Evolutionary conservation across 2,888 invertebrate genomes (phyloP).

Genomic region (Dilophus febrilis): DNA sequence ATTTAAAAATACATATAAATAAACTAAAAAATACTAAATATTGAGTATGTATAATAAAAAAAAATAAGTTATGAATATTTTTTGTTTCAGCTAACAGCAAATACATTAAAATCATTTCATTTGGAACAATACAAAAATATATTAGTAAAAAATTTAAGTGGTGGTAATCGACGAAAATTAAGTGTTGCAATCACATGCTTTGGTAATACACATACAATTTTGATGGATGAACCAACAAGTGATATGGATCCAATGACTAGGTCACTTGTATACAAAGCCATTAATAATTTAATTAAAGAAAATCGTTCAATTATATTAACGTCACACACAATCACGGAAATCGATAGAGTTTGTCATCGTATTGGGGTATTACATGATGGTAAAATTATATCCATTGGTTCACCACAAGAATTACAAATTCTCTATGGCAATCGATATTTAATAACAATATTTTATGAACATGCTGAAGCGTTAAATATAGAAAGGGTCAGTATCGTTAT

Average conservation of each 20-base stretch:
- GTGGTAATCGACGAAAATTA: constrained; percentile 63
- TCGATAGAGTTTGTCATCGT: constrained; percentile 27
- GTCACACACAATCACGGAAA: constrained; percentile 29
- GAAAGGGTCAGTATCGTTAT: constrained; percentile 15
- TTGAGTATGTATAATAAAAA: background rate
- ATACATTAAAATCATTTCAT: constrained; percentile 24
- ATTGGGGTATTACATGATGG: constrained; percentile 28
- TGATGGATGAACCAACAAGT: constrained; percentile 61
- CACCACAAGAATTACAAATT: constrained; percentile 21
- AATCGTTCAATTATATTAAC: constrained; percentile 27
- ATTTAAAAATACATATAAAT: too few species aligned
- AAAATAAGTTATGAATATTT: background rate
- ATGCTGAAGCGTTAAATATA: constrained; percentile 16
- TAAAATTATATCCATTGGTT: constrained; percentile 23
- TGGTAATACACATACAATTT: constrained; percentile 49
- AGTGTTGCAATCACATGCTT: constrained; percentile 60
- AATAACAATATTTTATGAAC: constrained; percentile 24
- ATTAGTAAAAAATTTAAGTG: constrained; percentile 27
- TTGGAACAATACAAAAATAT: constrained; percentile 24
- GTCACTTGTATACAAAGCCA: constrained; percentile 25
- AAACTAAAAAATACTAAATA: background rate
- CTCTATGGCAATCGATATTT: constrained; percentile 26
- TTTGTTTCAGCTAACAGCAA: constrained; percentile 16
- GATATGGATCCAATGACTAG: constrained; percentile 47
- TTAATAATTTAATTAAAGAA: constrained; percentile 21